phyloP scores from a whole-genome alignment of 1,140 invertebrate genomes.

The Ostrea edulis region DNA sequence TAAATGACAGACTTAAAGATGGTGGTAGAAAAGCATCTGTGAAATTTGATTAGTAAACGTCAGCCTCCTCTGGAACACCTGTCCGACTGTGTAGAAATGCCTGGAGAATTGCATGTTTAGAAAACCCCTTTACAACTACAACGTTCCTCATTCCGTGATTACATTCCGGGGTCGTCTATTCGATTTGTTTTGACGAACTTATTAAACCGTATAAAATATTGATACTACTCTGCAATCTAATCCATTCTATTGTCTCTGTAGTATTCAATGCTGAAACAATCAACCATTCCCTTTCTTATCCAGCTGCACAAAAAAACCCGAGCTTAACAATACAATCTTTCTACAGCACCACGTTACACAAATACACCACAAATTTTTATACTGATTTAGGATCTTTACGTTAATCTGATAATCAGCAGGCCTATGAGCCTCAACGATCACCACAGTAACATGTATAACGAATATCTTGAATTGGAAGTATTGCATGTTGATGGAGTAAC shows the following conservation, averaged over 20 bases:
- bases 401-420: too few species aligned
- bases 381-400: too few species aligned
- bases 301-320: background rate
- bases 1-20: background rate
- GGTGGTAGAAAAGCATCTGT: background rate
- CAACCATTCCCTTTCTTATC: background rate
- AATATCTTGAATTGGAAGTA: too few species aligned
- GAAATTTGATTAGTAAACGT: background rate
- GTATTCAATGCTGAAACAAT: conserved; percentile 37
- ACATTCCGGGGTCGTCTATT: conserved; percentile 11
- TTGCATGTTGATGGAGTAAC: too few species aligned
- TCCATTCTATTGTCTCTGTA: background rate
- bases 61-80: background rate
- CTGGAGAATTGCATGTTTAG: background rate
- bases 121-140: conserved; percentile 2
- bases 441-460: too few species aligned
- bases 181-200: conserved; percentile 38
- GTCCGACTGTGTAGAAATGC: background rate
- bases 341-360: too few species aligned
- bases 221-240: conserved; percentile 32
- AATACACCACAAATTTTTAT: too few species aligned
- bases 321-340: too few species aligned
- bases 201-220: conserved; percentile 40
- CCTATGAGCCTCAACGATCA: too few species aligned
- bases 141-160: background rate